phyloP scores from a whole-genome alignment of 2,113 vertebrate genomes.

The Tursiops truncatus region DNA sequence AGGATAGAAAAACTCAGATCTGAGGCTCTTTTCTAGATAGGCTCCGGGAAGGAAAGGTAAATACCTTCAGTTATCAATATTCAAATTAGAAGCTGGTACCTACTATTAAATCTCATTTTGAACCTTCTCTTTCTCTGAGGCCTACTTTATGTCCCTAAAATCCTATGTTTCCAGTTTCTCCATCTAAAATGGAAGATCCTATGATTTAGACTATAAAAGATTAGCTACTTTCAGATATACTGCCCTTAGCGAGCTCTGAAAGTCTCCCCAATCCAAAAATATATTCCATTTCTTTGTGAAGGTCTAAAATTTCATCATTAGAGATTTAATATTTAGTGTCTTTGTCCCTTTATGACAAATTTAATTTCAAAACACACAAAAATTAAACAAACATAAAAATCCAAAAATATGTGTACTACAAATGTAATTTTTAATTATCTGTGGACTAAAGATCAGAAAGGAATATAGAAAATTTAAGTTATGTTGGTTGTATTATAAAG shows the following conservation, averaged over 20 bases:
- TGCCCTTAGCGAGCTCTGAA: not conserved
- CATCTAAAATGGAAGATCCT: slow-evolving; percentile 22
- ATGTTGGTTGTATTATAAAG: not conserved
- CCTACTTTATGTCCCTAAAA: not conserved
- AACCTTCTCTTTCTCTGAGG: not conserved
- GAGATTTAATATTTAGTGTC: not conserved
- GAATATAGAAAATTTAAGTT: slow-evolving; percentile 19
- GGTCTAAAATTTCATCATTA: not conserved
- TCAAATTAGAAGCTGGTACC: not conserved
- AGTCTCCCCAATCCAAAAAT: not conserved
- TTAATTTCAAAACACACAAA: slow-evolving; percentile 10
- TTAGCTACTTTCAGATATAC: not conserved
- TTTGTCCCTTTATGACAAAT: not conserved
- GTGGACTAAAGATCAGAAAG: not conserved
- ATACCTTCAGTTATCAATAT: not conserved
- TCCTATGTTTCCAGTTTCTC: not conserved
- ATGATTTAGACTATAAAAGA: not conserved
- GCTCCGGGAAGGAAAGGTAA: not conserved
- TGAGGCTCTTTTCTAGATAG: not conserved
- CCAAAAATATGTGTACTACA: not conserved
- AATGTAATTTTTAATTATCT: slow-evolving; percentile 25
- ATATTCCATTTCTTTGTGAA: not conserved
- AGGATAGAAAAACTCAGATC: not conserved
- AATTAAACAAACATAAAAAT: slow-evolving; percentile 27
- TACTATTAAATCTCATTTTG: not conserved